Conservation (phyloP, 2,113 vertebrate species). For the Odobenus rosmarus region DNA sequence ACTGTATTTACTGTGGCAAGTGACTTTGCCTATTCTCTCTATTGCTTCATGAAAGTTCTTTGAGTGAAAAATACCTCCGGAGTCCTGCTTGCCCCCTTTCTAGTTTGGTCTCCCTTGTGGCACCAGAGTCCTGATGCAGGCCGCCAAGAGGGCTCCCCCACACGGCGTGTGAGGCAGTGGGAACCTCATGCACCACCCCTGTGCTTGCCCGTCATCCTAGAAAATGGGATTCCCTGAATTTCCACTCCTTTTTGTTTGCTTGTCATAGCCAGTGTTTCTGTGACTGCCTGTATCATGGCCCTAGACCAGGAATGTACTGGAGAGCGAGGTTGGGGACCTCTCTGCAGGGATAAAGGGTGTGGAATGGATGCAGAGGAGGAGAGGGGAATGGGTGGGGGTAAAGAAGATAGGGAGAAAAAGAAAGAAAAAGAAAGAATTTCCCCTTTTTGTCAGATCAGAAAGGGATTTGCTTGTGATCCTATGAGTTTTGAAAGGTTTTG, state of each 20-base stretch:
- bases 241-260: neutral
- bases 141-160: neutral
- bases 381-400: neutral
- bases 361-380: neutral
- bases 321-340: neutral
- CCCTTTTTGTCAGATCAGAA: neutral
- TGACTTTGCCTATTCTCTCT: neutral
- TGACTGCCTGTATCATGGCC: neutral
- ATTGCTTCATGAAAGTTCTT: neutral
- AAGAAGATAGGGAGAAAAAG: neutral
- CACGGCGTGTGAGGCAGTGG: neutral
- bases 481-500: neutral
- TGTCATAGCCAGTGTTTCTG: neutral
- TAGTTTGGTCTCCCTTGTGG: neutral
- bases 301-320: neutral
- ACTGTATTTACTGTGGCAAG: neutral
- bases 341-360: neutral
- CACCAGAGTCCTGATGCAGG: no score
- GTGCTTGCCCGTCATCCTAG: no score
- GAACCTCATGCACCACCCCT: fast-evolving
- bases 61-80: neutral
- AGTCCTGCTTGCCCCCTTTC: neutral
- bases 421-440: neutral
- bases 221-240: neutral
- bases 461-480: neutral